phyloP scores from a whole-genome alignment of 2,797 vertebrate species.

The Pseudochirops cupreus region DNA sequence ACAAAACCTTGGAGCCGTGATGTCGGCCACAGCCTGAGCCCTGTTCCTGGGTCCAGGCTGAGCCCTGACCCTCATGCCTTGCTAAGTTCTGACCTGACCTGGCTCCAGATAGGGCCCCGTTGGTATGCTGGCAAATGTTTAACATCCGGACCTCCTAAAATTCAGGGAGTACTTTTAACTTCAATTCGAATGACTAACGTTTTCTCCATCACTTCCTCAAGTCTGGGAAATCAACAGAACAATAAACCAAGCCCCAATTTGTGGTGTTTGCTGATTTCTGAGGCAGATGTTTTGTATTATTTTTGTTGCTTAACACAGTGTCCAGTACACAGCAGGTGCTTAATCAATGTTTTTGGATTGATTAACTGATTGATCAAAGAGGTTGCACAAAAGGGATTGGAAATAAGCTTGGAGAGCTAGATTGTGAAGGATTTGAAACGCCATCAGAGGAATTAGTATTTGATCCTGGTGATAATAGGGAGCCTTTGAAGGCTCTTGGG shows the following conservation, averaged over 20 bases:
- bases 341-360: not conserved
- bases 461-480: not conserved
- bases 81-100: not conserved
- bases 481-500: not conserved
- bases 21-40: no score
- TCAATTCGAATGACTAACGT: not conserved
- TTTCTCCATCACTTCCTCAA: not conserved
- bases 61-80: no score
- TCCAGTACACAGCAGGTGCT: not conserved
- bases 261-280: not conserved
- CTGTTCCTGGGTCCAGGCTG: no score
- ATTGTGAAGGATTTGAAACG: not conserved
- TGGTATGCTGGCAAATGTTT: not conserved
- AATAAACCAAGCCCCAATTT: not conserved
- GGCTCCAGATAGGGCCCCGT: not conserved
- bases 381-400: not conserved
- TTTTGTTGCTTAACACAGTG: not conserved
- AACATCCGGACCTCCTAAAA: not conserved
- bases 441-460: not conserved
- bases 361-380: no score
- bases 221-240: not conserved
- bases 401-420: not conserved
- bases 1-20: not conserved
- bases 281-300: not conserved
- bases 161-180: not conserved